phyloP scores from a whole-genome alignment of 1,140 invertebrate species.

The Bombus fervidus region DNA sequence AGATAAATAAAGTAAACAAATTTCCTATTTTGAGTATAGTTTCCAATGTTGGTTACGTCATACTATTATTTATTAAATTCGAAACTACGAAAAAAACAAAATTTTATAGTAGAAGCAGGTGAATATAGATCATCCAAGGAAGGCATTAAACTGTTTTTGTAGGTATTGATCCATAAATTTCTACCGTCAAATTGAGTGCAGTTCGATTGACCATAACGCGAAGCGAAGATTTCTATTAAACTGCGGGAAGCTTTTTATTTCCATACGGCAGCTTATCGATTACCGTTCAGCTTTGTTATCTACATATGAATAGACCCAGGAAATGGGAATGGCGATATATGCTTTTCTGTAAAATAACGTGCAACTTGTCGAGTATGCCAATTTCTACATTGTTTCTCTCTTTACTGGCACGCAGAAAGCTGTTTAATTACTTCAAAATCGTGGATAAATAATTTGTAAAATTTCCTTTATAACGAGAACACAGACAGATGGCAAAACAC shows the following conservation, averaged over 20 bases:
- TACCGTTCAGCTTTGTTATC: constrained; percentile 15
- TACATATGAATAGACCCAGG: constrained; percentile 10
- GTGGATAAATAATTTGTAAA: background rate
- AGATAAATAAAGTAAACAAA: no score
- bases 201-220: background rate
- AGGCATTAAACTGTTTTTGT: background rate
- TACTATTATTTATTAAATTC: no score
- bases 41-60: no score
- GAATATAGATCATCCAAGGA: no score
- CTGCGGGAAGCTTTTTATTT: background rate
- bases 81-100: no score
- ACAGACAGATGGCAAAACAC: no score
- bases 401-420: background rate
- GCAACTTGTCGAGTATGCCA: background rate
- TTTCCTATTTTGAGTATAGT: no score
- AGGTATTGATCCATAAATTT: background rate
- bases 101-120: background rate
- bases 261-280: constrained; percentile 3
- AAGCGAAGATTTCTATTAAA: constrained; percentile 1
- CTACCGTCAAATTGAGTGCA: background rate
- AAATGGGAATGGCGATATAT: constrained; percentile 1
- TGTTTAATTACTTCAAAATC: background rate
- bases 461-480: background rate
- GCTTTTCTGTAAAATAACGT: constrained; percentile 11
- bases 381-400: background rate